phyloP scores from a whole-genome alignment of 1,140 invertebrate genomes.

The Drosophila watanabei region DNA sequence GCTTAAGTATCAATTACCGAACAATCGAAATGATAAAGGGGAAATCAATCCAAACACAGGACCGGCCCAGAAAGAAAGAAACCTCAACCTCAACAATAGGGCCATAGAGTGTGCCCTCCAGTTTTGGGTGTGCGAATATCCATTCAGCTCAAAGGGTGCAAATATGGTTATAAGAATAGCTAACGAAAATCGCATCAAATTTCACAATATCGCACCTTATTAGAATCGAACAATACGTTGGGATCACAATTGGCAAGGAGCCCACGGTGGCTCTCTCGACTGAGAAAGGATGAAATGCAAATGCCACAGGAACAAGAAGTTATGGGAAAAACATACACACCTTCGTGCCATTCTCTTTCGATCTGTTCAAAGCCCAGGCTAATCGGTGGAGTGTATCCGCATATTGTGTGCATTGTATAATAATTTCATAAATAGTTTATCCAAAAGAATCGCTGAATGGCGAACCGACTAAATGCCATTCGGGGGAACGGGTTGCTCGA shows the following conservation, averaged over 20 bases:
- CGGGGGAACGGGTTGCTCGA: constrained; percentile 45
- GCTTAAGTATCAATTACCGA: constrained; percentile 66
- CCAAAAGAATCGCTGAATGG: constrained; percentile 74
- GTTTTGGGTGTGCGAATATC: constrained; percentile 31
- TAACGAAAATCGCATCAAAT: constrained; percentile 83
- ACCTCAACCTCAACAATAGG: constrained; percentile 74
- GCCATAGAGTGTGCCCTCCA: constrained; percentile 49
- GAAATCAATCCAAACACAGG: constrained; percentile 44
- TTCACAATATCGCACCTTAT: constrained; percentile 85
- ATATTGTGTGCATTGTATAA: constrained; percentile 78
- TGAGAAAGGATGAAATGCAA: constrained; percentile 42
- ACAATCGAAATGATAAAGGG: constrained; percentile 62
- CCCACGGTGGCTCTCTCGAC: background rate
- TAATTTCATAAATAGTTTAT: constrained; percentile 84
- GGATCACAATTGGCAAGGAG: constrained; percentile 41
- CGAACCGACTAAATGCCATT: constrained; percentile 66
- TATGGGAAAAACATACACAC: constrained; percentile 84
- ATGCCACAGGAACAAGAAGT: constrained; percentile 67
- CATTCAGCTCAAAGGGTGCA: constrained; percentile 49
- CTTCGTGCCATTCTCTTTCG: constrained; percentile 28
- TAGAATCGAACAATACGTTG: constrained; percentile 68
- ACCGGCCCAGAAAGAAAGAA: constrained; percentile 13
- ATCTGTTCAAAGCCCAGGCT: constrained; percentile 38
- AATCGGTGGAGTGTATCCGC: constrained; percentile 78
- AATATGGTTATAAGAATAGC: constrained; percentile 57